Evolutionary conservation across 2,113 vertebrate species (phyloP).

Genomic region (Serinus canaria): DNA sequence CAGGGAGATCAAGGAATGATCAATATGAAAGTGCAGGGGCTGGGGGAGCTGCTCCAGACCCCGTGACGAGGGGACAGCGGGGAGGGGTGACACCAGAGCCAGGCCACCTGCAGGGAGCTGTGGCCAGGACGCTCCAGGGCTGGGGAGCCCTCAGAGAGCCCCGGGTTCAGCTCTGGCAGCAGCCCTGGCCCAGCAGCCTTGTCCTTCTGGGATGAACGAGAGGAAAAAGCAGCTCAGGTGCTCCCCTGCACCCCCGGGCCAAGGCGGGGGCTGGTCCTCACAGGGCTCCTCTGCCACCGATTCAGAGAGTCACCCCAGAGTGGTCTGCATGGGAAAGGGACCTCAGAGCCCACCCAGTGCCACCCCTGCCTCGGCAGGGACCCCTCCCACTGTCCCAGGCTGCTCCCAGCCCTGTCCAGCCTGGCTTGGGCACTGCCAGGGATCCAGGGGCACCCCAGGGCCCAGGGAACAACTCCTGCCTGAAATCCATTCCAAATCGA

Average conservation of each 20-base stretch:
- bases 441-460: neutral
- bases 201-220: fast-evolving
- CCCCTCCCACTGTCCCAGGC: neutral
- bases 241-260: neutral
- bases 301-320: neutral
- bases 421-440: neutral
- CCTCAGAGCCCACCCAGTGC: fast-evolving
- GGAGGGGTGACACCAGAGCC: neutral
- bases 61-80: fast-evolving
- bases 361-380: neutral
- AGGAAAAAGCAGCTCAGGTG: neutral
- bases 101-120: fast-evolving
- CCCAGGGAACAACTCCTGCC: neutral
- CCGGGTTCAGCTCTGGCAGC: fast-evolving
- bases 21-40: fast-evolving
- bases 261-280: neutral
- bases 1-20: neutral
- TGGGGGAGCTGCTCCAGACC: neutral
- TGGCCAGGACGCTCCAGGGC: fast-evolving
- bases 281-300: neutral
- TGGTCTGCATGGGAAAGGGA: neutral
- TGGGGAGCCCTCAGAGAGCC: neutral
- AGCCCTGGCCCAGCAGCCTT: neutral
- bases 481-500: neutral
- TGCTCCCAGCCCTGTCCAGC: neutral